Evolutionary conservation across 2,888 invertebrate species (phyloP).

Genomic region (Andrena chrysosceles): DNA sequence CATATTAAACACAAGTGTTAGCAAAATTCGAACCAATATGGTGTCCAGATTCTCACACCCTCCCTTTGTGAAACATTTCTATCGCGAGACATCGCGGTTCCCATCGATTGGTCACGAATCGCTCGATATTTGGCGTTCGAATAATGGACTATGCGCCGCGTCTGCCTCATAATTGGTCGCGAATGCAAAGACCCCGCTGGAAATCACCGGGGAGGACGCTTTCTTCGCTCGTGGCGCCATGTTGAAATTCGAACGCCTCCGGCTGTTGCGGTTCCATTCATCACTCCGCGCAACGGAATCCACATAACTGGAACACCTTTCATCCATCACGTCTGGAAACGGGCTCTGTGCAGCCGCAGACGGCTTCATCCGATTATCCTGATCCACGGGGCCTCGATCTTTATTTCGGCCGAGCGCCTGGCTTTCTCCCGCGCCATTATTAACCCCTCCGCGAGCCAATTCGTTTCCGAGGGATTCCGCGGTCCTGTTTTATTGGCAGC

Average conservation of each 20-base stretch:
- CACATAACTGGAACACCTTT: slow-evolving; percentile 73
- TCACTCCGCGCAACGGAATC: slow-evolving; percentile 71
- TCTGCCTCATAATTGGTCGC: neutral
- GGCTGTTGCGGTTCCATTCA: slow-evolving; percentile 66
- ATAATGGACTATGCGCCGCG: slow-evolving; percentile 2
- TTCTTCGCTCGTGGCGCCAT: slow-evolving; percentile 31
- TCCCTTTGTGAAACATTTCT: too few relatives aligned
- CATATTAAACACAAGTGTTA: too few relatives aligned
- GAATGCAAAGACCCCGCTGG: slow-evolving; percentile 1
- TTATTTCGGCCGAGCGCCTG: slow-evolving; percentile 21
- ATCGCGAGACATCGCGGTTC: too few relatives aligned
- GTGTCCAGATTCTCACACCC: too few relatives aligned
- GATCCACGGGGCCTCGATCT: slow-evolving; percentile 48
- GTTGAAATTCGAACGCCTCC: slow-evolving; percentile 63
- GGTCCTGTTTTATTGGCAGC: neutral
- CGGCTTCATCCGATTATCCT: slow-evolving; percentile 69
- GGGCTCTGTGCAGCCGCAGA: slow-evolving; percentile 44
- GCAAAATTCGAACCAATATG: too few relatives aligned
- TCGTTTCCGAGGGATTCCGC: neutral
- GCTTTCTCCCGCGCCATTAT: slow-evolving; percentile 5
- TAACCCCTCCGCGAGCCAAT: slow-evolving; percentile 8
- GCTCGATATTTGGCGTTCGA: neutral
- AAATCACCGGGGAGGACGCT: slow-evolving; percentile 33
- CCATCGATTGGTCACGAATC: neutral
- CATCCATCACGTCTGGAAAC: slow-evolving; percentile 65